These are phyloP conservation scores for Polyommatus icarus DNA, from an alignment of 2,888 invertebrate species.

Conservation along the genomic window DNA sequence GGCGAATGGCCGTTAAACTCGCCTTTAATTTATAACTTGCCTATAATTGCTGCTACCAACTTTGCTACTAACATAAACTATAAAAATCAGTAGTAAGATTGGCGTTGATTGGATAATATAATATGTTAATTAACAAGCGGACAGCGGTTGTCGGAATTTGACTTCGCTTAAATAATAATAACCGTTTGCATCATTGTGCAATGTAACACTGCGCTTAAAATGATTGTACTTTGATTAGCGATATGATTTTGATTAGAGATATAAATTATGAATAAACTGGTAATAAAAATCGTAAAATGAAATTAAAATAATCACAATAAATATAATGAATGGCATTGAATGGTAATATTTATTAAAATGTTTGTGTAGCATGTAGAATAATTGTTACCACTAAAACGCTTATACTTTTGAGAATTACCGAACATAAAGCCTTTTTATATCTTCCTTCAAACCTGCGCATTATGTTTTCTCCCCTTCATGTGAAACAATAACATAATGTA, in stretches of 20 bases:
- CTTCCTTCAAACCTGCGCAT: neutral
- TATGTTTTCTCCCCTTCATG: neutral
- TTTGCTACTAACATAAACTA: neutral
- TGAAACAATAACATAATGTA: neutral
- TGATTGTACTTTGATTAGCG: slow-evolving; percentile 8
- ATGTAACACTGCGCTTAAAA: slow-evolving; percentile 10
- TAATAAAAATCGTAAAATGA: neutral
- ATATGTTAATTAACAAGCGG: slow-evolving; percentile 16
- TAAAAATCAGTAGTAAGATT: slow-evolving; percentile 7
- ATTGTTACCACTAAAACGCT: no score
- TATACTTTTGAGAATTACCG: neutral
- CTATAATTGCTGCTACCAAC: neutral
- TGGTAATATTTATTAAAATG: no score
- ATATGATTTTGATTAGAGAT: slow-evolving; percentile 1
- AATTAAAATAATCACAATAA: neutral
- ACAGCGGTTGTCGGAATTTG: slow-evolving; percentile 28
- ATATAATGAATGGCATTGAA: no score
- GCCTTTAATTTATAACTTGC: neutral
- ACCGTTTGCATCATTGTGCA: slow-evolving; percentile 13
- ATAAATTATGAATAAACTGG: neutral
- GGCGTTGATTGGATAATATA: slow-evolving; percentile 20
- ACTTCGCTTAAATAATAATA: slow-evolving; percentile 22
- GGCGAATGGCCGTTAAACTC: neutral
- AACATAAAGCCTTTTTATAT: neutral
- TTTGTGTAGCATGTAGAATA: no score